phyloP scores from a whole-genome alignment of 1,140 invertebrate genomes.

The Ostrea denselamellosa region DNA sequence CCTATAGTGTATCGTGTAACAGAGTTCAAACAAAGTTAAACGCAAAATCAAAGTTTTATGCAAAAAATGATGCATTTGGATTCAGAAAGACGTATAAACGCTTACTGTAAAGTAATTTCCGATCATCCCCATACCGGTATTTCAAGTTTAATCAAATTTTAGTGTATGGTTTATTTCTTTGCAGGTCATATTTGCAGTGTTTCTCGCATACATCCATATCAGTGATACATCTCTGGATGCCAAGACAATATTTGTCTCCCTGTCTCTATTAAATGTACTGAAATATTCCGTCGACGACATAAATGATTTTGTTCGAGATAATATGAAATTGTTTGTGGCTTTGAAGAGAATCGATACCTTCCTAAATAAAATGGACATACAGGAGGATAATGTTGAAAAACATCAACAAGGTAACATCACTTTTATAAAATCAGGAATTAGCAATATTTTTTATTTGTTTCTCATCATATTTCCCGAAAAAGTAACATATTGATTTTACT shows the following conservation, averaged over 20 bases:
- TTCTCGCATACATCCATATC: slow-evolving; percentile 80
- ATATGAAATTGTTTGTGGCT: slow-evolving; percentile 49
- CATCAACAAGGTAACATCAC: neutral
- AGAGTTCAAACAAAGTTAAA: too few relatives aligned
- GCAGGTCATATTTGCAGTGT: slow-evolving; percentile 91
- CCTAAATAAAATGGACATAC: slow-evolving; percentile 58
- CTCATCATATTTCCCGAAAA: too few relatives aligned
- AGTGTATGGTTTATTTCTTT: slow-evolving; percentile 39
- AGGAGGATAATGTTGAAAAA: slow-evolving; percentile 35
- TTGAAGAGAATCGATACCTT: slow-evolving; percentile 58
- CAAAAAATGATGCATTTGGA: too few relatives aligned
- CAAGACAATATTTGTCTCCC: slow-evolving; percentile 94
- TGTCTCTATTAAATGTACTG: slow-evolving; percentile 98
- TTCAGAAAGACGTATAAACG: too few relatives aligned
- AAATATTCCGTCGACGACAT: slow-evolving; percentile 89
- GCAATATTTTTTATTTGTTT: neutral
- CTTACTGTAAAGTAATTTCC: too few relatives aligned
- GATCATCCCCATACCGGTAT: too few relatives aligned
- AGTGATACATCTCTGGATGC: slow-evolving; percentile 86
- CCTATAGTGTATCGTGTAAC: too few relatives aligned
- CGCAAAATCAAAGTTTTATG: too few relatives aligned
- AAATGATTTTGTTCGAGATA: slow-evolving; percentile 73
- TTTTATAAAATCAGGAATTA: neutral
- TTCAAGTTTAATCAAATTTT: neutral
- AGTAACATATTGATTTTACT: too few relatives aligned